Evolutionary conservation across 2,797 vertebrate genomes (phyloP), one percentile per base, ranked within the genome.

Genomic region (Cirrhinus molitorella): DNA sequence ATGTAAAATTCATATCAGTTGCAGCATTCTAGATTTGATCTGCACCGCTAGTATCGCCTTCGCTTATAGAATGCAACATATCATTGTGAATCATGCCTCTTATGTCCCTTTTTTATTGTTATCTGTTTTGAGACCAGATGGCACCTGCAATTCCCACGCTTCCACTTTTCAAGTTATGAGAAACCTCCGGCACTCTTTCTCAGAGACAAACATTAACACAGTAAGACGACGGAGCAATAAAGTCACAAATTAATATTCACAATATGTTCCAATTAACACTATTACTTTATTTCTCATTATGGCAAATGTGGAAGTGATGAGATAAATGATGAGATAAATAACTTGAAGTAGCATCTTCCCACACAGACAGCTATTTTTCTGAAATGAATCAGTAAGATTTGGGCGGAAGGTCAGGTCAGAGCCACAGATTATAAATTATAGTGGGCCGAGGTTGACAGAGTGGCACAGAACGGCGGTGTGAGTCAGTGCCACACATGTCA

Each of bases 341-440:
- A 81, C 11, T 47, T 71, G 13, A 59, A 47, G 79, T 68, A 37
- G 43, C 55, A 45, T 47, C 79, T 49, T 71, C 53, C 67, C 79
- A 81, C 67, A 49, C 9, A 51, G 28, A 23, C 21, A 17, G 80
- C 40, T 63, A 61, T 61, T 81, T 65, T 65, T 61, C 55, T 61
- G 57, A 81, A 51, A 59, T 72, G 67, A 72, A 72, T 80, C 53
- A 71, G 79, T 34, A 31, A 23, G 37, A 80, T 75, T 59, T 45
- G 25, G 67, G 53, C 19, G 10, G 53, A 45, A 28, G 67, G 25
- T 70, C 79, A 81, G 53, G 25, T 71, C 51, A 31, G 53, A 72
- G 19, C 25, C 55, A 59, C 67, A 72, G 40, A 80, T 71, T 43
- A 59, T 16, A 59, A 11, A 71, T 4, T 16, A 6, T 3, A 55